Conservation (phyloP, 2,888 invertebrate species). For the Nymphalis urticae region DNA sequence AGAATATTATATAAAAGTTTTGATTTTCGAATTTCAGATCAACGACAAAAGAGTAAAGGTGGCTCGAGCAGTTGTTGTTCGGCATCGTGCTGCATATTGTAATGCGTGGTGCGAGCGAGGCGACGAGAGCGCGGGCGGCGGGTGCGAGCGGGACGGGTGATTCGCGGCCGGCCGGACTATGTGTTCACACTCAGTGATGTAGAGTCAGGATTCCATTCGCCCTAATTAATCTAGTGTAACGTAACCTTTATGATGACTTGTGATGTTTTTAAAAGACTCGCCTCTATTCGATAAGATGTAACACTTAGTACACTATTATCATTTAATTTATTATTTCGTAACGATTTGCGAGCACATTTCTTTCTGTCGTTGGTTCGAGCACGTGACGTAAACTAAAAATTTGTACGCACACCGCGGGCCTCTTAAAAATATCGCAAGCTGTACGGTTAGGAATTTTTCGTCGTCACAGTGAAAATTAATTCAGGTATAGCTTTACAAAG, state of each 20-base stretch:
- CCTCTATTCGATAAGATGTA: slow-evolving; percentile 30
- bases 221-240: slow-evolving; percentile 43
- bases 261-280: slow-evolving; percentile 63
- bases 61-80: slow-evolving; percentile 97
- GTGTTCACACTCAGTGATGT: slow-evolving; percentile 69
- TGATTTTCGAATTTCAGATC: slow-evolving; percentile 85
- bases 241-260: slow-evolving; percentile 46
- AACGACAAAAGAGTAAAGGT: slow-evolving; percentile 97
- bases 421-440: slow-evolving; percentile 67
- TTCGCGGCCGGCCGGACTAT: slow-evolving; percentile 62
- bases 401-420: slow-evolving; percentile 54
- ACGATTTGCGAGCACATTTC: slow-evolving; percentile 37
- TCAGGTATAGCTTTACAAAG: slow-evolving; percentile 61
- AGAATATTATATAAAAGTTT: slow-evolving; percentile 24
- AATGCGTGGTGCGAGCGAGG: slow-evolving; percentile 73
- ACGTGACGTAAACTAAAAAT: slow-evolving; percentile 31
- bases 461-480: slow-evolving; percentile 49
- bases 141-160: slow-evolving; percentile 56
- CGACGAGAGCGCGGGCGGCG: slow-evolving; percentile 42
- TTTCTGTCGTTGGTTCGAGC: slow-evolving; percentile 26
- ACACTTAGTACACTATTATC: slow-evolving; percentile 30
- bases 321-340: slow-evolving; percentile 30
- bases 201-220: slow-evolving; percentile 59
- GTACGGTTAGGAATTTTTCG: slow-evolving; percentile 37
- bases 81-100: slow-evolving; percentile 96